Evolutionary conservation across 2,888 invertebrate species (phyloP), one percentile per base, ranked within the genome.

Genomic region (Gasteruption jaculator): DNA sequence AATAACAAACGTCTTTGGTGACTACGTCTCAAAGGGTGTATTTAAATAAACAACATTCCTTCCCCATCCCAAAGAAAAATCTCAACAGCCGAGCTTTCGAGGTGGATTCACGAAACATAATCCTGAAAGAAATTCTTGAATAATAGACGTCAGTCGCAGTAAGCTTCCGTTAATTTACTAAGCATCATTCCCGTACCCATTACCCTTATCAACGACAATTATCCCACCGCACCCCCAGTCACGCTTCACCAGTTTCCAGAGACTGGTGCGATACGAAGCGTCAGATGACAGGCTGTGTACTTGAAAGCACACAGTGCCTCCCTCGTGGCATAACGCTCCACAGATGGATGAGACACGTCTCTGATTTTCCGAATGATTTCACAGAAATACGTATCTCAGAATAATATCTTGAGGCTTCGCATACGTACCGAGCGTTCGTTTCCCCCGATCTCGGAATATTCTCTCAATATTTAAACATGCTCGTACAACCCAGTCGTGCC

Each of bases 351-450:
- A 35, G 36, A 43, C 27, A 44, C 38, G 44, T 41, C 31, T 32
- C 38, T 46, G 51, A 61, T 59, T 60, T 60, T 54, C 55, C 57
- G 50, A 52, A 54, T 54, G 55, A 58, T 54, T 60, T 60, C 49
- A 48, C 53, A 43, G 48, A 52, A 61, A 51, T 53, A 48, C 52
- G 40, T 39, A 46, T 46, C 47, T 49, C 46, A n/a, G 41, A 51
- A 52, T 49, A 50, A 54, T 54, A 48, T 43, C 20, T 34, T 37
- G 27, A 41, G 25, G 30, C 37, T 40, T 20, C 4, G 41, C 38
- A 46, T 46, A 51, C 37, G 45, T 36, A 41, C 35, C 36, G 24
- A 11, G 25, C 11, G 31, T 31, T 31, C n/a, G 7, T 19, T 11
- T 16, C 31, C 18, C 11, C 18, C 18, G 31, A n/a, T n/a, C n/a